phyloP scores from a whole-genome alignment of 2,888 invertebrate genomes.

The Merodon equestris region DNA sequence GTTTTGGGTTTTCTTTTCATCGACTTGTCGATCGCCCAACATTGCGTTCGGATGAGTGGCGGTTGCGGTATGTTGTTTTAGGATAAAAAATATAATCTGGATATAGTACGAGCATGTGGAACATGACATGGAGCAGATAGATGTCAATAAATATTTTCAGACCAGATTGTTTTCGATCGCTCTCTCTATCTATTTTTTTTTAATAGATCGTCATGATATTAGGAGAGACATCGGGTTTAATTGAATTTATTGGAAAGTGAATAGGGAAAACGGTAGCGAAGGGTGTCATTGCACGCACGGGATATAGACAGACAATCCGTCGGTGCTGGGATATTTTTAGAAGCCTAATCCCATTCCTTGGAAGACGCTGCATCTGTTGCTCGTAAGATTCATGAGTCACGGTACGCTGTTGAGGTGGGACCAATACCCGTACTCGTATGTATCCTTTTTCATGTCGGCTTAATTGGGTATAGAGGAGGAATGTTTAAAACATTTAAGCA shows the following conservation, averaged over 20 bases:
- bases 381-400: slow-evolving; percentile 52
- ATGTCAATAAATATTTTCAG: slow-evolving; percentile 67
- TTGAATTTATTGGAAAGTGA: slow-evolving; percentile 61
- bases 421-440: too few relatives aligned
- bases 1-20: not conserved
- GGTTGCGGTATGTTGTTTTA: slow-evolving; percentile 65
- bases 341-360: not conserved
- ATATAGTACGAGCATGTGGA: slow-evolving; percentile 17
- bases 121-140: slow-evolving; percentile 68
- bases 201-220: slow-evolving; percentile 36
- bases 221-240: slow-evolving; percentile 50
- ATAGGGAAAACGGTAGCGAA: slow-evolving; percentile 61
- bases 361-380: slow-evolving; percentile 51
- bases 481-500: too few relatives aligned
- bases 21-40: slow-evolving; percentile 13
- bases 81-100: slow-evolving; percentile 41
- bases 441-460: too few relatives aligned
- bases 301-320: slow-evolving; percentile 59
- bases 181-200: not conserved
- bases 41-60: slow-evolving; percentile 55
- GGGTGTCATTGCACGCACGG: slow-evolving; percentile 48
- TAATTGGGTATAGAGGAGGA: too few relatives aligned
- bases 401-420: slow-evolving; percentile 18
- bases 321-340: slow-evolving; percentile 29
- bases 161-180: slow-evolving; percentile 18